Conservation (phyloP, 2,797 vertebrate genomes). For the Calcarius lapponicus region DNA sequence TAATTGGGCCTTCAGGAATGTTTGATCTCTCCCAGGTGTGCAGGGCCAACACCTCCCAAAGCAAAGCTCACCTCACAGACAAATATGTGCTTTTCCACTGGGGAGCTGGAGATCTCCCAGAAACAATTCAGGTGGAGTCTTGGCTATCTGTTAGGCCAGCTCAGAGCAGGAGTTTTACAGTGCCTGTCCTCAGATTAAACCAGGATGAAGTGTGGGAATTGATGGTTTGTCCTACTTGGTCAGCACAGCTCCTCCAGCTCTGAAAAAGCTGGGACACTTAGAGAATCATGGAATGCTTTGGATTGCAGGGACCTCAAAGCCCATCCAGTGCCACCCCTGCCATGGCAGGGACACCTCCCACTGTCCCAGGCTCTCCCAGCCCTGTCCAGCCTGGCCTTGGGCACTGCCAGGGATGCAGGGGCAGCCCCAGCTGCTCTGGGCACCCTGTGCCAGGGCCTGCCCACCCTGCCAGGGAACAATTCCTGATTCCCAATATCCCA, state of each 20-base stretch:
- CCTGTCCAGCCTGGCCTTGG: not conserved
- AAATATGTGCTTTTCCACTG: not conserved
- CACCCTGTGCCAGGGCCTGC: not conserved
- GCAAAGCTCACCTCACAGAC: not conserved
- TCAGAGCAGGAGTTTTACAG: not conserved
- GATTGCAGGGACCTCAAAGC: rapidly evolving
- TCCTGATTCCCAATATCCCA: too few species aligned
- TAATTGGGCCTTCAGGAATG: not conserved
- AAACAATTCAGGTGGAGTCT: rapidly evolving
- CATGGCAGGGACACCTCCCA: not conserved
- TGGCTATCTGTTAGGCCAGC: not conserved
- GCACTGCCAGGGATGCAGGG: not conserved
- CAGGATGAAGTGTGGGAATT: too few species aligned
- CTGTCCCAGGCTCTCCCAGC: not conserved
- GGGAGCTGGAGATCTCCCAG: not conserved
- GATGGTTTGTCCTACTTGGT: not conserved
- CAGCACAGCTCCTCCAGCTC: not conserved
- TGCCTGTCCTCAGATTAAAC: not conserved
- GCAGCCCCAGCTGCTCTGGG: not conserved
- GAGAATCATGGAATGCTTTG: not conserved
- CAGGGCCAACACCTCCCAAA: not conserved
- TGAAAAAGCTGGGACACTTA: not conserved
- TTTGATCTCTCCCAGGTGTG: not conserved
- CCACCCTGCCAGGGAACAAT: too few species aligned
- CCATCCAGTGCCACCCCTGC: not conserved